Conservation (phyloP, 2,113 vertebrate species). For the Crypturellus undulatus region DNA sequence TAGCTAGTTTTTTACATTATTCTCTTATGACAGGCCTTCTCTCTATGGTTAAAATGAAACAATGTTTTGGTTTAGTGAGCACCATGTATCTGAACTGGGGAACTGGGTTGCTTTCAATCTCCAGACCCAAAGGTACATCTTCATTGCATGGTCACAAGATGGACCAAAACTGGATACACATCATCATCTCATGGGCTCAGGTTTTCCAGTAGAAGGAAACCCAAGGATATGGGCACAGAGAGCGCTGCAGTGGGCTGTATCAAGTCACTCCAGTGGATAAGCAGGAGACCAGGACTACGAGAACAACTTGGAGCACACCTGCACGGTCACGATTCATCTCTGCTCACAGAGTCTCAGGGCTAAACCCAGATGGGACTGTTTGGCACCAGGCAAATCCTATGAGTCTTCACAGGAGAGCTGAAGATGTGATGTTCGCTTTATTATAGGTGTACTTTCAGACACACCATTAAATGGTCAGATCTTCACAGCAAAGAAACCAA, state of each 20-base stretch:
- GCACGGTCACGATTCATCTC: background rate
- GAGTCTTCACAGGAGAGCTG: background rate
- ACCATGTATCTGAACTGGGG: background rate
- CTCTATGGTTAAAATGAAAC: background rate
- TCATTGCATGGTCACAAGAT: background rate
- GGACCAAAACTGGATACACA: background rate
- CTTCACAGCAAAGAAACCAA: background rate
- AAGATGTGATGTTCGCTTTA: background rate
- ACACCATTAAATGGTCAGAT: background rate
- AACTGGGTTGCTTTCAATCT: background rate
- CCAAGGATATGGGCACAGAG: accelerated
- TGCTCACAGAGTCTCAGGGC: background rate
- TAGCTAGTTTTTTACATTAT: background rate
- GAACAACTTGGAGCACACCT: background rate
- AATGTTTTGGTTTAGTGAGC: background rate
- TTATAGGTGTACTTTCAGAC: background rate
- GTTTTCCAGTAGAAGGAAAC: background rate
- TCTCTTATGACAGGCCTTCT: background rate
- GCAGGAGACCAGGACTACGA: background rate
- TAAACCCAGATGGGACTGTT: background rate
- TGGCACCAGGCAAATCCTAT: background rate
- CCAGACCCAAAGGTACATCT: no score
- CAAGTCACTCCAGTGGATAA: accelerated
- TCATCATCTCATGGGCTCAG: background rate
- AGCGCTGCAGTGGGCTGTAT: background rate